phyloP scores from a whole-genome alignment of 53 echinoderm and acorn worm genomes.

The Echinometra lucunter region DNA sequence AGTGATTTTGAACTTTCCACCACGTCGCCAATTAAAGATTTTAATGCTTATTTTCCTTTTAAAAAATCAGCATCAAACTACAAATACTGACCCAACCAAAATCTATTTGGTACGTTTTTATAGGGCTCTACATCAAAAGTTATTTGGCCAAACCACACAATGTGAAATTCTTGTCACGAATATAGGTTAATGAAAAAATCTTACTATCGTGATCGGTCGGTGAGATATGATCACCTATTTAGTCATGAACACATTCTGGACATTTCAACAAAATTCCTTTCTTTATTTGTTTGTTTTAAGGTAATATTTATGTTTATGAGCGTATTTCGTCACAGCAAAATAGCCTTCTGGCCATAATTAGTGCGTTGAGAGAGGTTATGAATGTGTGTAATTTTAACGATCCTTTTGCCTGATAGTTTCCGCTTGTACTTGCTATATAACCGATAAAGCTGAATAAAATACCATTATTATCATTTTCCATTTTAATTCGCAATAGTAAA shows the following conservation, averaged over 20 bases:
- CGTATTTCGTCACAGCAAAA: neutral
- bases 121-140: too few species aligned
- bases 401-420: neutral
- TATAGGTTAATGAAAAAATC: too few species aligned
- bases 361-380: neutral
- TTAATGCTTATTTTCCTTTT: too few species aligned
- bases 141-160: too few species aligned
- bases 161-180: too few species aligned
- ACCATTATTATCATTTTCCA: neutral
- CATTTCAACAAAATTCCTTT: neutral
- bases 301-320: neutral
- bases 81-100: too few species aligned
- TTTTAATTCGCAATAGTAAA: neutral
- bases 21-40: too few species aligned
- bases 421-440: neutral
- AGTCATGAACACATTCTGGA: neutral
- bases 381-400: constrained; percentile 4
- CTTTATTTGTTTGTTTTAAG: neutral
- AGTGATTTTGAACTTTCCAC: too few species aligned
- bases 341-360: neutral
- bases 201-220: too few species aligned
- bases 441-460: neutral
- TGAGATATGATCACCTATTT: too few species aligned
- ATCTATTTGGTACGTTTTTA: too few species aligned
- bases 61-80: too few species aligned